Conservation (phyloP, 2,113 vertebrate species). For the Sakesphorus luctuosus region DNA sequence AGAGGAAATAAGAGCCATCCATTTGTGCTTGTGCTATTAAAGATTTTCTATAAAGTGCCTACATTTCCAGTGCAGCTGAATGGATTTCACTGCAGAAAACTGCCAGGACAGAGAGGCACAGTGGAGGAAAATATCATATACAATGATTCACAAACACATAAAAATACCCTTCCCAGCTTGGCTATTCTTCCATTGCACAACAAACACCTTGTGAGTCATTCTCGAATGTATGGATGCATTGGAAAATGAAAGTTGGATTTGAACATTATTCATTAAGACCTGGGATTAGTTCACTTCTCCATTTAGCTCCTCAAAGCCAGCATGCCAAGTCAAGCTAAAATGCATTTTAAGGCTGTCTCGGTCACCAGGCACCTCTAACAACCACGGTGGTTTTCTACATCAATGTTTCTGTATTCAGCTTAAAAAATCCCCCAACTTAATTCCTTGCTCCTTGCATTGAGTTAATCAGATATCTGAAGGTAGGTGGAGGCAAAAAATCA, state of each 20-base stretch:
- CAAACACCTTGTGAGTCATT: constrained; percentile 37
- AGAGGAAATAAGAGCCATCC: constrained; percentile 79
- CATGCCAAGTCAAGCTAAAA: background rate
- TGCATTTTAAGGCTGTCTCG: background rate
- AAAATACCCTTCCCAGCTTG: constrained; percentile 57
- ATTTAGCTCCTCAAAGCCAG: background rate
- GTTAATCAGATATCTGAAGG: constrained; percentile 1
- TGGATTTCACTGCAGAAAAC: constrained; percentile 79
- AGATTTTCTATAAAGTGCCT: constrained; percentile 83
- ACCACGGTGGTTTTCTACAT: background rate
- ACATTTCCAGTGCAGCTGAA: constrained; percentile 75
- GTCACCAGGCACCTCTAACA: background rate
- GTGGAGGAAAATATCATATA: constrained; percentile 77
- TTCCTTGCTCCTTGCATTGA: background rate
- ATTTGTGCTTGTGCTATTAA: constrained; percentile 76
- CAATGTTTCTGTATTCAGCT: background rate
- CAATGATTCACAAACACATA: constrained; percentile 77
- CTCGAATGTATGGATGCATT: background rate
- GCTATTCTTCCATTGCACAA: constrained; percentile 44
- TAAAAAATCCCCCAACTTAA: background rate
- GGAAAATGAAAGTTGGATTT: constrained; percentile 6
- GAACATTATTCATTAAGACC: constrained; percentile 16
- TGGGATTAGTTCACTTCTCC: constrained; percentile 10
- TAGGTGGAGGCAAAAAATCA: background rate
- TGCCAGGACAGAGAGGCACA: constrained; percentile 67